Conservation (phyloP, 2,797 vertebrate species). For the Amphiprion clarkii region DNA sequence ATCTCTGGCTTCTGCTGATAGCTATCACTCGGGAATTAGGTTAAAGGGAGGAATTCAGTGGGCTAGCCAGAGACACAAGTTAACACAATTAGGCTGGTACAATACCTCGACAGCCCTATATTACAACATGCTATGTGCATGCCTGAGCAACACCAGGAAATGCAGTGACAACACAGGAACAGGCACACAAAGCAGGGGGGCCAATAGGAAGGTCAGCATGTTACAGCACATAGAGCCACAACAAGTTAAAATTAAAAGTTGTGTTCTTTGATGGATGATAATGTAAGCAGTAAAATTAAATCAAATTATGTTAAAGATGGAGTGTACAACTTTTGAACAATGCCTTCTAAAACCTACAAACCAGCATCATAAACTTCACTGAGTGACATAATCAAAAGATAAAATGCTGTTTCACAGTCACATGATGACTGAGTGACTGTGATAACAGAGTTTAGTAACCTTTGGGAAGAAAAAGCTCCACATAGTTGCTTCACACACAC, state of each 20-base stretch:
- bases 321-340: background rate
- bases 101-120: slow-evolving; percentile 56
- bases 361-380: background rate
- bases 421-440: slow-evolving; percentile 14
- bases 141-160: slow-evolving; percentile 49
- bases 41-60: slow-evolving; percentile 57
- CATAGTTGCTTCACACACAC: background rate
- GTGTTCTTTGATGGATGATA: slow-evolving; percentile 6
- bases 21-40: slow-evolving; percentile 64
- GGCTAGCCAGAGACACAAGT: slow-evolving; percentile 49
- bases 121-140: slow-evolving; percentile 57
- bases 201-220: slow-evolving; percentile 12
- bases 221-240: slow-evolving; percentile 4
- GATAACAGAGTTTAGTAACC: slow-evolving; percentile 5
- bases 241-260: slow-evolving; percentile 3
- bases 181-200: slow-evolving; percentile 48
- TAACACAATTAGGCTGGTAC: slow-evolving; percentile 69
- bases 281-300: background rate
- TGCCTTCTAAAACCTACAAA: background rate
- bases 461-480: background rate
- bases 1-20: slow-evolving; percentile 54
- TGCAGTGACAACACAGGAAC: slow-evolving; percentile 16
- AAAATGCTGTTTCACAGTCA: slow-evolving; percentile 39
- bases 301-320: background rate
- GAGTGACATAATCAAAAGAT: background rate